Evolutionary conservation across 2,113 vertebrate genomes (phyloP).

Genomic region (Onychostoma macrolepis): DNA sequence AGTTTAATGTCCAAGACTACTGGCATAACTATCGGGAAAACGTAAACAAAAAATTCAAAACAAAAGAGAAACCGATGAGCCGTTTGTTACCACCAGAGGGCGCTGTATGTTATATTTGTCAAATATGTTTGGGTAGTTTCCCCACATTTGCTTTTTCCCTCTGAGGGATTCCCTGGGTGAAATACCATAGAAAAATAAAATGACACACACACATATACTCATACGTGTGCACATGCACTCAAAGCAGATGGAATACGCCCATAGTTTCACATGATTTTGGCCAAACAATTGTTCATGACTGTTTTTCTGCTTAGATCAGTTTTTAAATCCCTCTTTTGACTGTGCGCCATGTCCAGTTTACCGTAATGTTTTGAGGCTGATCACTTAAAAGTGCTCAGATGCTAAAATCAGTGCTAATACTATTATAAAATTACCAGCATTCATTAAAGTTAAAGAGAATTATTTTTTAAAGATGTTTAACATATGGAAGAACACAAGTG

Average conservation of each 20-base stretch:
- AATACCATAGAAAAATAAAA: not conserved
- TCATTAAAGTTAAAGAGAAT: not conserved
- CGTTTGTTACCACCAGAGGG: not conserved
- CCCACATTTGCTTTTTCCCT: not conserved
- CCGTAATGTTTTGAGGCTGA: not conserved
- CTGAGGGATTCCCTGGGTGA: slow-evolving; percentile 18
- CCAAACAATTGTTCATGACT: not conserved
- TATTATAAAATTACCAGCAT: not conserved
- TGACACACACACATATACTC: not conserved
- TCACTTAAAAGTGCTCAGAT: not conserved
- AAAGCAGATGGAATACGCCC: slow-evolving; percentile 14
- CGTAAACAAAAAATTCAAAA: not conserved
- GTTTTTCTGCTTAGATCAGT: slow-evolving; percentile 13
- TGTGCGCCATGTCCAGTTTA: not conserved
- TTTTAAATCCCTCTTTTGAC: not conserved
- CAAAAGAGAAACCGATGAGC: not conserved
- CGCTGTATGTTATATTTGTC: not conserved
- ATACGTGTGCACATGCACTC: not conserved
- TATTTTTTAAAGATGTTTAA: not conserved
- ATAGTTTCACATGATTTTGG: not conserved
- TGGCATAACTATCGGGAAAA: not conserved
- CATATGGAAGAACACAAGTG: not conserved
- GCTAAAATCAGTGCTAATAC: not conserved
- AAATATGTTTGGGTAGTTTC: slow-evolving; percentile 7
- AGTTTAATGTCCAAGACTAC: not conserved